A percentile compares a stretch with the other conserved stretches of the same genome.
Conservation (phyloP, 2,888 invertebrate species). For the Epiblema foenella region DNA sequence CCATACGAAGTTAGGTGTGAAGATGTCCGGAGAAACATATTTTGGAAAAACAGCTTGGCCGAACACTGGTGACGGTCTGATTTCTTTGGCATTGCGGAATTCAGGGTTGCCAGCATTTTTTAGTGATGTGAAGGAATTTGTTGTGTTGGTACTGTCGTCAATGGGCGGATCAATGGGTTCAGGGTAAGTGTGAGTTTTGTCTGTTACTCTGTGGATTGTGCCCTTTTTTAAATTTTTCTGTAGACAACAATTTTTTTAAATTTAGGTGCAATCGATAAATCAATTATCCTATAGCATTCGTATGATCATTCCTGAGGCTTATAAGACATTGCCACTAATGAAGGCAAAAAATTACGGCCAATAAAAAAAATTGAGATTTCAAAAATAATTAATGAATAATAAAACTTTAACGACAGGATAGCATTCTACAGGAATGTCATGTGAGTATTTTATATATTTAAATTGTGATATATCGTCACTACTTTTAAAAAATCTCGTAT, state of each 20-base stretch:
- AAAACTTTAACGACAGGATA: too few relatives aligned
- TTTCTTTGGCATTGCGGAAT: conserved; percentile 24
- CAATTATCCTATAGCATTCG: too few relatives aligned
- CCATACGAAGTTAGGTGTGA: conserved; percentile 52
- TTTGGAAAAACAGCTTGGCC: conserved; percentile 56
- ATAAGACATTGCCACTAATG: too few relatives aligned
- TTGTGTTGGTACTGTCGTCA: conserved; percentile 33
- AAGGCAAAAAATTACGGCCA: too few relatives aligned
- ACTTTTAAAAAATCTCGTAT: too few relatives aligned
- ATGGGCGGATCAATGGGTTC: conserved; percentile 58
- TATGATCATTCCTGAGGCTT: too few relatives aligned
- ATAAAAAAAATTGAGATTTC: too few relatives aligned
- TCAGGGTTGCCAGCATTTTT: conserved; percentile 11
- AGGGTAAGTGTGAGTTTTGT: conserved; percentile 53
- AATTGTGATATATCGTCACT: too few relatives aligned
- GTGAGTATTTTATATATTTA: too few relatives aligned
- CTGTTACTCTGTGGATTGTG: conserved; percentile 46
- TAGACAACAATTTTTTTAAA: conserved; percentile 48
- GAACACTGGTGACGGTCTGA: conserved; percentile 48
- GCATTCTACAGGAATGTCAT: too few relatives aligned
- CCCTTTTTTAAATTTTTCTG: conserved; percentile 46
- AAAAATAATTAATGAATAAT: too few relatives aligned
- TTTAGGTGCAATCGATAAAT: too few relatives aligned
- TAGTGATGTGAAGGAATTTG: conserved; percentile 2
- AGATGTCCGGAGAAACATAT: conserved; percentile 46